Evolutionary conservation across 1,140 invertebrate genomes (phyloP).

Genomic region (Drosophila erecta): DNA sequence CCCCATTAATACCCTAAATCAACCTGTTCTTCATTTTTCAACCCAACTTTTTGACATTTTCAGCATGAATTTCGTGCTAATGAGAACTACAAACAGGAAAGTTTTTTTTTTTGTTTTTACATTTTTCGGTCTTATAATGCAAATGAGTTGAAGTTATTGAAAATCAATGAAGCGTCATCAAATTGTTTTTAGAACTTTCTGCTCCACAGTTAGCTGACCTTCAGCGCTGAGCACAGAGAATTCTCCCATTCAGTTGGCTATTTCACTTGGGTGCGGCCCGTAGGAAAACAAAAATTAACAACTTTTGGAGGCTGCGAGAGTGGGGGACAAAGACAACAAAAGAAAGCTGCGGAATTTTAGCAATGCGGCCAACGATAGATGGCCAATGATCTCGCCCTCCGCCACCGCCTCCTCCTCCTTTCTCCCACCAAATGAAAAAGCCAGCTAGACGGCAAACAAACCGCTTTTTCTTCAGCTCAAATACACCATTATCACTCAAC

Average conservation of each 20-base stretch:
- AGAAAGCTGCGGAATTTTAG: slow-evolving; percentile 79
- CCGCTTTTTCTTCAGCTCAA: slow-evolving; percentile 9
- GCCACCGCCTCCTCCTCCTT: slow-evolving; percentile 2
- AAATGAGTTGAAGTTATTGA: slow-evolving; percentile 46
- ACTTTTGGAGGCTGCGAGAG: slow-evolving; percentile 47
- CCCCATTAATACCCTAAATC: slow-evolving; percentile 9
- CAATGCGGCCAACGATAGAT: slow-evolving; percentile 65
- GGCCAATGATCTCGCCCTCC: slow-evolving; percentile 53
- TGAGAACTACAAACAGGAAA: slow-evolving; percentile 51
- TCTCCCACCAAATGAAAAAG: slow-evolving; percentile 13
- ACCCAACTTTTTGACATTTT: slow-evolving; percentile 59
- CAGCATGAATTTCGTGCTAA: slow-evolving; percentile 56
- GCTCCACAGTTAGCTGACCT: slow-evolving; percentile 41
- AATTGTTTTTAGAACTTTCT: slow-evolving; percentile 55
- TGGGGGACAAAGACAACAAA: slow-evolving; percentile 39
- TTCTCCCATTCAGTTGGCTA: slow-evolving; percentile 16
- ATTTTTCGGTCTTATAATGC: slow-evolving; percentile 26
- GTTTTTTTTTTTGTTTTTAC: background rate
- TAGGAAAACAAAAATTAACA: slow-evolving; percentile 47
- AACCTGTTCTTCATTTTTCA: slow-evolving; percentile 30
- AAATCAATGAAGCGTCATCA: slow-evolving; percentile 71
- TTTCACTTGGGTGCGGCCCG: slow-evolving; percentile 46
- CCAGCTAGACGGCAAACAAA: slow-evolving; percentile 52
- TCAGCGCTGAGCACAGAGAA: slow-evolving; percentile 25
- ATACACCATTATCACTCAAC: slow-evolving; percentile 31